Conservation (phyloP, 2,797 vertebrate species). For the Molossus molossus region DNA sequence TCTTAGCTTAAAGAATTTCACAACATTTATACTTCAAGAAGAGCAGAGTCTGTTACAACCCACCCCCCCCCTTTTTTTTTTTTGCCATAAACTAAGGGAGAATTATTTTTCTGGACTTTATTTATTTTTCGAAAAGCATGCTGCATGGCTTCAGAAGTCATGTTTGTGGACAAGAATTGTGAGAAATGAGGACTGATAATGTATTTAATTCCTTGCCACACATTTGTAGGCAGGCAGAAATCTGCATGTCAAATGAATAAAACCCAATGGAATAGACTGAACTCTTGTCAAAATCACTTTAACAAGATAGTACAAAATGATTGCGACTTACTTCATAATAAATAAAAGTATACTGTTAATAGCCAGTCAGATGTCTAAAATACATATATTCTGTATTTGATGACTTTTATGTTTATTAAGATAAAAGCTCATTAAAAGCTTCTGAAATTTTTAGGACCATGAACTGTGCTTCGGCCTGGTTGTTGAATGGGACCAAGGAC, state of each 20-base stretch:
- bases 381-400: background rate
- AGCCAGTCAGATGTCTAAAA: background rate
- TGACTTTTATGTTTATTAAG: constrained; percentile 18
- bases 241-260: constrained; percentile 11
- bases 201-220: constrained; percentile 10
- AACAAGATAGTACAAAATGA: background rate
- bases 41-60: constrained; percentile 52
- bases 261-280: background rate
- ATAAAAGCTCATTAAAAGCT: background rate
- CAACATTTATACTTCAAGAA: constrained; percentile 62
- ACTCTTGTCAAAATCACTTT: background rate
- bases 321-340: background rate
- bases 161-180: background rate
- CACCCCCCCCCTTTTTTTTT: constrained; percentile 49
- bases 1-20: constrained; percentile 56
- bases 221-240: background rate
- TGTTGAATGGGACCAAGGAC: background rate
- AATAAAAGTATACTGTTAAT: constrained; percentile 39
- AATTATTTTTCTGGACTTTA: constrained; percentile 66
- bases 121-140: constrained; percentile 56
- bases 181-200: constrained; percentile 64
- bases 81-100: constrained; percentile 58
- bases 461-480: background rate
- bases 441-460: background rate
- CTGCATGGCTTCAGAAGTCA: constrained; percentile 23